These are phyloP conservation scores for Archocentrus centrarchus DNA, from an alignment of 2,113 vertebrate genomes.

Conservation along the genomic window DNA sequence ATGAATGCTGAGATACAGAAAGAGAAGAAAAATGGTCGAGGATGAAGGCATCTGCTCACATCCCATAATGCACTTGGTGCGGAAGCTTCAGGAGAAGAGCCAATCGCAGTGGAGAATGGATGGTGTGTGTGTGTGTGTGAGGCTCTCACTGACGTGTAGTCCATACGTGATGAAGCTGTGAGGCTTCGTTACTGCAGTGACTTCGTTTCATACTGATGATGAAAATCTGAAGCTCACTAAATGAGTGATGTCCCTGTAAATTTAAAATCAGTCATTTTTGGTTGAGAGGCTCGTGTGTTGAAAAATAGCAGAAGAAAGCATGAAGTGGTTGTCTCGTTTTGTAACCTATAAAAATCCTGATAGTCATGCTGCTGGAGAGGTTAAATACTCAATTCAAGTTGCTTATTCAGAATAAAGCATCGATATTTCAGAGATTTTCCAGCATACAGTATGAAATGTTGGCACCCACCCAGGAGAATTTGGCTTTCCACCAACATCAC, in stretches of 20 bases:
- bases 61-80: slow-evolving; percentile 52
- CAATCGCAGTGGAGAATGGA: slow-evolving; percentile 23
- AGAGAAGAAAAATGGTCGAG: background rate
- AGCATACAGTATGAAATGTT: background rate
- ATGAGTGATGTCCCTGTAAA: background rate
- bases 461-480: background rate
- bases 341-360: background rate
- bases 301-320: background rate
- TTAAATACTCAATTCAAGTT: background rate
- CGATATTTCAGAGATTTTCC: background rate
- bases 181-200: slow-evolving; percentile 4
- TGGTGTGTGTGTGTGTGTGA: background rate
- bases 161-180: background rate
- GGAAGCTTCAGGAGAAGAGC: slow-evolving; percentile 27
- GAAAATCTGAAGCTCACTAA: background rate
- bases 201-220: background rate
- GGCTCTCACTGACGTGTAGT: slow-evolving; percentile 9
- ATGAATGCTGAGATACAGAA: background rate
- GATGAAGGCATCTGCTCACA: slow-evolving; percentile 9
- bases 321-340: background rate
- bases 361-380: background rate
- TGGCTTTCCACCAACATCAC: background rate
- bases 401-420: background rate
- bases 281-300: background rate
- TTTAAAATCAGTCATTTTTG: background rate